A percentile compares a stretch with the other conserved stretches of the same genome.
These are phyloP conservation scores for Galemys pyrenaicus DNA, from an alignment of 2,113 vertebrate species.

Conservation along the genomic window DNA sequence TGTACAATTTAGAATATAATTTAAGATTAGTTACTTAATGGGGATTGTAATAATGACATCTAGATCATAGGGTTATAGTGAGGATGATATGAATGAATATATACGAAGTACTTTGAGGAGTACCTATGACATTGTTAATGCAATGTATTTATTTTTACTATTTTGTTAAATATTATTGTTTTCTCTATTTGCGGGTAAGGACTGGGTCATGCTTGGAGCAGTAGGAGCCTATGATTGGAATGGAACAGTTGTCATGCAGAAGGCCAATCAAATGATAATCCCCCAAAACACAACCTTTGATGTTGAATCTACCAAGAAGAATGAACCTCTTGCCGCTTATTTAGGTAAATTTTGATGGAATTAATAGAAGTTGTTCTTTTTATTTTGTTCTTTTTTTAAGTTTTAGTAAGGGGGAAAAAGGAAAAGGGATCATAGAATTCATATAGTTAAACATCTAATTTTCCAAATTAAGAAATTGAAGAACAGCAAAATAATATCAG, in stretches of 20 bases:
- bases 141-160: neutral
- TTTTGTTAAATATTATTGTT: neutral
- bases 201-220: conserved; percentile 94
- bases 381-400: neutral
- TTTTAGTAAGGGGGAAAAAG: neutral
- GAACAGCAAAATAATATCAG: neutral
- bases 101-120: neutral
- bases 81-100: neutral
- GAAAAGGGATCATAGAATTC: neutral
- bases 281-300: conserved; percentile 89
- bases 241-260: conserved; percentile 94
- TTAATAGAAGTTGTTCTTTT: neutral
- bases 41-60: neutral
- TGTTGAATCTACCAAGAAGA: conserved; percentile 83
- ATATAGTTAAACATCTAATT: neutral
- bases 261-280: conserved; percentile 75
- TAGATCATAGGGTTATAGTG: neutral
- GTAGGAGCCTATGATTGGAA: conserved; percentile 99
- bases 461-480: neutral
- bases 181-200: conserved; percentile 81
- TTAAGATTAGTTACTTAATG: neutral
- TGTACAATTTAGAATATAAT: neutral
- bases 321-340: conserved; percentile 93
- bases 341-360: conserved; percentile 87
- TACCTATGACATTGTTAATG: neutral